Conservation (phyloP, 2,113 vertebrate species). For the Thymallus thymallus region DNA sequence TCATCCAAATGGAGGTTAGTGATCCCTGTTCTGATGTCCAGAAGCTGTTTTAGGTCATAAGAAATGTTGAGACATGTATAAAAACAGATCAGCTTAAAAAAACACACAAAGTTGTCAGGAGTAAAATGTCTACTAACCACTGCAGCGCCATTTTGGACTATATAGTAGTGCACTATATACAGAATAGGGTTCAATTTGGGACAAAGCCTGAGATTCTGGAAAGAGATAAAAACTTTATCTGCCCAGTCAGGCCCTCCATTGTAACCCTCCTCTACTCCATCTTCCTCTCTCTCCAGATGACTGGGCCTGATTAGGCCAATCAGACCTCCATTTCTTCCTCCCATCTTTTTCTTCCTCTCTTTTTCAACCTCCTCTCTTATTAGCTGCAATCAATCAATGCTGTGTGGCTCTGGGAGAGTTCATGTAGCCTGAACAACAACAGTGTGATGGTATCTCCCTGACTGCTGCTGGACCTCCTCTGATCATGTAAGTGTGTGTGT, state of each 20-base stretch:
- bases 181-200: neutral
- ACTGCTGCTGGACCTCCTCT: neutral
- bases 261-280: neutral
- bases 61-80: too few species aligned
- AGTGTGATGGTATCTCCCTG: slow-evolving; percentile 18
- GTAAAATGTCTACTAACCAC: too few species aligned
- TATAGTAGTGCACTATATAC: too few species aligned
- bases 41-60: too few species aligned
- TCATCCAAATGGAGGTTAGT: too few species aligned
- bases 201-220: too few species aligned
- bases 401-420: slow-evolving; percentile 17
- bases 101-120: neutral
- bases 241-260: slow-evolving; percentile 21
- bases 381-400: slow-evolving; percentile 49
- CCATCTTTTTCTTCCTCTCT: slow-evolving; percentile 4
- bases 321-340: slow-evolving; percentile 23
- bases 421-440: slow-evolving; percentile 31
- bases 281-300: slow-evolving; percentile 35
- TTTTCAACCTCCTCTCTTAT: neutral
- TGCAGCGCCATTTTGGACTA: too few species aligned
- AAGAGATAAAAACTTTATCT: slow-evolving; percentile 36
- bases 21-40: too few species aligned
- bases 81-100: neutral
- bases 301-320: slow-evolving; percentile 47
- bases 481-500: neutral